phyloP scores from a whole-genome alignment of 1,140 invertebrate species.

The Nasonia longicornis region DNA sequence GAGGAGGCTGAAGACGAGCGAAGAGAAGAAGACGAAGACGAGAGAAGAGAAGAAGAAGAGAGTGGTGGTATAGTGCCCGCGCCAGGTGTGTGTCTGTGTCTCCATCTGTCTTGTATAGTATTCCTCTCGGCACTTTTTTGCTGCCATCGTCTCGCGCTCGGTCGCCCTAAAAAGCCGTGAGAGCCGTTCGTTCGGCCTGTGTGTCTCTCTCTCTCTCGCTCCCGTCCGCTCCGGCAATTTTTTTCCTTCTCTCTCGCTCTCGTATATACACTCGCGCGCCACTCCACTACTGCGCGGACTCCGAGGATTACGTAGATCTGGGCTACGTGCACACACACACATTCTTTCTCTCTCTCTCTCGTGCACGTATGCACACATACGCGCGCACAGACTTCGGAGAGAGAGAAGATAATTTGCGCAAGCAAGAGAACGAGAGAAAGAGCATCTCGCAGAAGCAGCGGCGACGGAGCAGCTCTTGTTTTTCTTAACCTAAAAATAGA shows the following conservation, averaged over 20 bases:
- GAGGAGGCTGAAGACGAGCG: slow-evolving; percentile 5
- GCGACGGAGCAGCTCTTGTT: slow-evolving; percentile 19
- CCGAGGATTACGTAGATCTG: slow-evolving; percentile 2
- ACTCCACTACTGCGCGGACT: slow-evolving; percentile 2
- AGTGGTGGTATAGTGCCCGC: slow-evolving; percentile 43
- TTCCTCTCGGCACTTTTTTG: slow-evolving; percentile 37
- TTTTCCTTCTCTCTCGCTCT: slow-evolving; percentile 31
- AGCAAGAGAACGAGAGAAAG: slow-evolving; percentile 17
- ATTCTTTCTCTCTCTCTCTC: too few species aligned
- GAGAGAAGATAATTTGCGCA: slow-evolving; percentile 15
- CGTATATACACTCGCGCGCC: slow-evolving; percentile 9
- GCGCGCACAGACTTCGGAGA: not conserved
- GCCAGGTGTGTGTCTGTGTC: slow-evolving; percentile 39
- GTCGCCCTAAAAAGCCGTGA: slow-evolving; percentile 14
- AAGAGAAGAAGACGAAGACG: not conserved
- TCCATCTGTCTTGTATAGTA: slow-evolving; percentile 5
- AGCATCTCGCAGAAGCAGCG: not conserved
- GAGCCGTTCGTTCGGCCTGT: not conserved
- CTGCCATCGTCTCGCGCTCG: not conserved
- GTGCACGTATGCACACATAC: not conserved
- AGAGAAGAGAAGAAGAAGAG: slow-evolving; percentile 3
- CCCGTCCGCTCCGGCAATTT: slow-evolving; percentile 17
- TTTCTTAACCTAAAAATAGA: slow-evolving; percentile 45
- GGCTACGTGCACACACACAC: slow-evolving; percentile 12
- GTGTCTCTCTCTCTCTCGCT: slow-evolving; percentile 17